Percentiles rank a stretch among this genome's conserved stretches.
Evolutionary conservation across 64 coral and sea anemone genomes (phyloP).

Genomic region (Porites australiensis): DNA sequence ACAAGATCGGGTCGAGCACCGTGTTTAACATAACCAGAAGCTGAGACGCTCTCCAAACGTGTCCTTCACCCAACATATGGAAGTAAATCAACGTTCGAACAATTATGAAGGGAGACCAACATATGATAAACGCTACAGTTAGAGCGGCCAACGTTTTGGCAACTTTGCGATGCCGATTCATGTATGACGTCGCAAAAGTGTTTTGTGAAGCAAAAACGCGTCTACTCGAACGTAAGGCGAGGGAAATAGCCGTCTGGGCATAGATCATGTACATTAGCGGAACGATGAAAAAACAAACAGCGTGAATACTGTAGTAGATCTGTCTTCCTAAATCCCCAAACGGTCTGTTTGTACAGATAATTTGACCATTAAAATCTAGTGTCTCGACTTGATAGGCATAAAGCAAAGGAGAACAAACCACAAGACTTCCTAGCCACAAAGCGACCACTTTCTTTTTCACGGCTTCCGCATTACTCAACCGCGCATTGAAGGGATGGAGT

Average conservation of each 20-base stretch:
- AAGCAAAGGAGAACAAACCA: slow-evolving; percentile 34
- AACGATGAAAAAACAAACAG: slow-evolving; percentile 20
- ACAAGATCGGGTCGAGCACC: slow-evolving; percentile 39
- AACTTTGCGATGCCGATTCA: slow-evolving; percentile 22
- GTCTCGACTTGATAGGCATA: slow-evolving; percentile 36
- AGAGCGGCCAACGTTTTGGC: slow-evolving; percentile 38
- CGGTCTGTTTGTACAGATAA: slow-evolving; percentile 21
- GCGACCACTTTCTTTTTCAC: background rate
- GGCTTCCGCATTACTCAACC: background rate
- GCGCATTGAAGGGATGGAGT: background rate
- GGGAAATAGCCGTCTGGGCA: slow-evolving; percentile 35
- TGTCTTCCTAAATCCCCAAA: slow-evolving; percentile 50
- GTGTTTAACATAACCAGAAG: slow-evolving; percentile 41
- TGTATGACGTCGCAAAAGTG: background rate
- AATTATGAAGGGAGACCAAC: slow-evolving; percentile 51
- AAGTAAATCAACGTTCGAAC: slow-evolving; percentile 57
- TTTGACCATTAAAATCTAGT: background rate
- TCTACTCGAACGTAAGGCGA: background rate
- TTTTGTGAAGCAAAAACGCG: background rate
- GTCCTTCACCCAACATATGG: background rate
- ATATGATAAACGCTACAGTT: slow-evolving; percentile 36
- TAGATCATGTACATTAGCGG: slow-evolving; percentile 28
- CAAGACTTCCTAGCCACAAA: slow-evolving; percentile 14
- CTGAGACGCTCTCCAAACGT: slow-evolving; percentile 37
- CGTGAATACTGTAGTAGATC: slow-evolving; percentile 48